Base-by-base conservation (phyloP, 2,113 vertebrate species). In the Hippocampus zosterae region DNA sequence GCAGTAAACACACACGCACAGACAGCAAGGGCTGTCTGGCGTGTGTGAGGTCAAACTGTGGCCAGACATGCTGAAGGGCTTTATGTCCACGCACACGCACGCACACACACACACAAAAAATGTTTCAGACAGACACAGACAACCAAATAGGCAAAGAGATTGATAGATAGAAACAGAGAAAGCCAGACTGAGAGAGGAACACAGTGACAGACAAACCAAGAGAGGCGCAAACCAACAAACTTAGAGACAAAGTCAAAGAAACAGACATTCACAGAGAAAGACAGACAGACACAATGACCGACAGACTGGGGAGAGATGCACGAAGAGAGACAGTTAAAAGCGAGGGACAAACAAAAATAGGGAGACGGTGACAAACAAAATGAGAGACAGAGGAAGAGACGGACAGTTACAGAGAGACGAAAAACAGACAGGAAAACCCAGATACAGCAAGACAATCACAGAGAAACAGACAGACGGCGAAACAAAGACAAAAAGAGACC, bases 41-140 rank as follows among this genome's bases (percentile, higher is more conserved):
- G 80, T 82, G 40, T 29, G 79, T 12, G 76, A 77, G 90, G 90
- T 92, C 91, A 91, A 86, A 81, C 72, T 71, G 68, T 87, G 88
- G 87, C 84, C 88, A 90, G 88, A 90, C 83, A 87, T 81, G 87
- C 86, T 83, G 84, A 91, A 88, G 82, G 85, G 88, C 81, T 91
- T 88, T 86, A 87, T 76, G 81, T 85, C 75, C 76, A 23, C 80
- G 4, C 13, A 0, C 41, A 3, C 37, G 6, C 18, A 11, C 16
- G 1, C 57, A 15, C 55, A 2, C 11, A 57, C 55, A 27, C 55
- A 13, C 42, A 72, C 50, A 8, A 16, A 50, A 44, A 44, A 44
- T 16, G n/a, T 8, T n/a, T 16, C 46, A 50, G 46, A 44, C 11
- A 44, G 42, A 13, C 11, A 44, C 33, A 37, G 33, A 15, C 42